Evolutionary conservation across 2,797 vertebrate species (phyloP), one percentile per base, ranked within the genome.

Genomic region (Pitangus sulphuratus): DNA sequence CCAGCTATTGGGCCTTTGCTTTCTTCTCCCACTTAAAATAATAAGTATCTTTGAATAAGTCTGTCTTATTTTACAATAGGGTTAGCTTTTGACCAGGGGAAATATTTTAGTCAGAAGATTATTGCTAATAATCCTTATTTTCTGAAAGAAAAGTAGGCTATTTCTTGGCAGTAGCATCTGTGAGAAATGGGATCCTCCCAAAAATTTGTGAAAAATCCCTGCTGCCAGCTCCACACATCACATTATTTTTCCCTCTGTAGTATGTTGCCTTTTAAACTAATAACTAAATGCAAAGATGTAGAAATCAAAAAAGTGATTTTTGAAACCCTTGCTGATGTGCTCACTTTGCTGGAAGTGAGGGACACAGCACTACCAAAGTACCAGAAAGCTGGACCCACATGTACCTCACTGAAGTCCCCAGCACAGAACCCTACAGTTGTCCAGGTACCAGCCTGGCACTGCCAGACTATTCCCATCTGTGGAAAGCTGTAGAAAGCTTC

Each of bases 131-230:
- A 84, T 78, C 8, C 2, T 10, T 54, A 65, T 56, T 89, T 90
- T 85, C 61, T 81, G 56, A 85, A 66, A 74, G 65, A 70, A 74
- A 89, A 57, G 18, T 8, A 42, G 26, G 20, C 44, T 88, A 25
- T 68, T 93, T 91, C 54, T 95, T 96, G 93, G 79, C 71, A 86
- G 85, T 54, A 81, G 15, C 33, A 47, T 53, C 65, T 88, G 35
- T 92, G 84, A 95, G 84, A 96, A 93, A 94, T 45, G 61, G 39
- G 84, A 94, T 89, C 82, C 61, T 91, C 9, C 2, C 84, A 92
- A 86, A 86, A 44, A 86, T 75, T 88, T 86, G 79, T 57, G 79
- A 79, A 86, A 92, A 91, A 70, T 71, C 37, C 48, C 35, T 78
- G 17, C 50, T 70, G 39, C 72, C 76, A 94, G 42, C 61, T 94